phyloP scores from a whole-genome alignment of 2,113 vertebrate species.

The Misgurnus anguillicaudatus region DNA sequence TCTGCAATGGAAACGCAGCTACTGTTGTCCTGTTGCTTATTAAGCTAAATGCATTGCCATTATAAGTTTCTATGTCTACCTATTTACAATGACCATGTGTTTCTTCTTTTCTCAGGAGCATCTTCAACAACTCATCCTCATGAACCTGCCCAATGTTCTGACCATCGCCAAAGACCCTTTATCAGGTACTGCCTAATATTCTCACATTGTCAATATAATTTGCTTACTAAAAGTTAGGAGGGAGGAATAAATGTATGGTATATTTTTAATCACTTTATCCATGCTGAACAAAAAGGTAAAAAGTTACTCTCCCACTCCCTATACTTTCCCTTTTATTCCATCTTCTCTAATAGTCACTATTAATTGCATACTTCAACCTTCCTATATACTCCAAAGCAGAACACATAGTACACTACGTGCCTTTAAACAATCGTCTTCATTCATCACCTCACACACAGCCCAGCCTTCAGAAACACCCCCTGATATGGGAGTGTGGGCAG shows the following conservation, averaged over 20 bases:
- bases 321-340: background rate
- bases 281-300: too few relatives aligned
- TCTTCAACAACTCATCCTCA: constrained; percentile 94
- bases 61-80: constrained; percentile 2
- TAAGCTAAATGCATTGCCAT: too few relatives aligned
- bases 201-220: background rate
- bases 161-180: constrained; percentile 93
- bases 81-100: constrained; percentile 30
- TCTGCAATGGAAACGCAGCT: background rate
- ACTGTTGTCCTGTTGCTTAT: too few relatives aligned
- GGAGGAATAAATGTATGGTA: too few relatives aligned
- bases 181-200: constrained; percentile 78
- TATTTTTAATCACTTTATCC: too few relatives aligned
- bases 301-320: too few relatives aligned
- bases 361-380: background rate
- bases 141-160: constrained; percentile 93
- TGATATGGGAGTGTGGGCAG: background rate
- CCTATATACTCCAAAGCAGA: background rate
- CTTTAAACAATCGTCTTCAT: constrained; percentile 1
- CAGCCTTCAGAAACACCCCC: constrained; percentile 15
- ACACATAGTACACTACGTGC: background rate
- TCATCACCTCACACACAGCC: constrained; percentile 5
- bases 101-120: constrained; percentile 79
- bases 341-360: background rate
- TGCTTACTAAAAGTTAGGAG: too few relatives aligned